phyloP scores from a whole-genome alignment of 2,113 vertebrate species.

The Xenopus borealis region DNA sequence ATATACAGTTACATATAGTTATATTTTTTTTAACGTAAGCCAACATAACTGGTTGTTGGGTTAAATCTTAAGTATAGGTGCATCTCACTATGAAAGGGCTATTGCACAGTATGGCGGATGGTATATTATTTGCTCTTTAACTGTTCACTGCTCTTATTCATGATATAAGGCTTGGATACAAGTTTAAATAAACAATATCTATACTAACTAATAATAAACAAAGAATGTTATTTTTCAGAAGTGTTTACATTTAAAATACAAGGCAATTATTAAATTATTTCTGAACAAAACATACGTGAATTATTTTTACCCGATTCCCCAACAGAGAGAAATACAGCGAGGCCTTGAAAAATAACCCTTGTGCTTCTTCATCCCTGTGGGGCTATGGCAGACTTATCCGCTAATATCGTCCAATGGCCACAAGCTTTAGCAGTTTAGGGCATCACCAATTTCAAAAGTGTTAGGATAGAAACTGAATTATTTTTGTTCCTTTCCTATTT shows the following conservation, averaged over 20 bases:
- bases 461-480: no score
- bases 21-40: background rate
- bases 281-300: background rate
- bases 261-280: background rate
- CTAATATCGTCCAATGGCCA: background rate
- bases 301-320: no score
- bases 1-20: no score
- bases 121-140: slow-evolving; percentile 11
- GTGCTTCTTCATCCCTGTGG: background rate
- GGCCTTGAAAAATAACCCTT: slow-evolving; percentile 35
- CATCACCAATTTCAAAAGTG: no score
- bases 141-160: slow-evolving; percentile 23
- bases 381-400: background rate
- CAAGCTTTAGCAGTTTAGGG: no score
- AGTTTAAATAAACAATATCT: no score
- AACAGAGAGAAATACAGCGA: background rate
- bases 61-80: background rate
- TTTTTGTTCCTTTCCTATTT: no score
- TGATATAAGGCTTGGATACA: background rate
- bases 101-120: slow-evolving; percentile 25
- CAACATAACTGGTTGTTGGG: background rate
- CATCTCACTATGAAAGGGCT: slow-evolving; percentile 16
- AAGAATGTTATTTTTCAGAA: no score
- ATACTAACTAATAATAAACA: no score
- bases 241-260: no score